Evolutionary conservation across 2,888 invertebrate species (phyloP), one percentile per base, ranked within the genome.

Genomic region (Eupithecia subfuscata): DNA sequence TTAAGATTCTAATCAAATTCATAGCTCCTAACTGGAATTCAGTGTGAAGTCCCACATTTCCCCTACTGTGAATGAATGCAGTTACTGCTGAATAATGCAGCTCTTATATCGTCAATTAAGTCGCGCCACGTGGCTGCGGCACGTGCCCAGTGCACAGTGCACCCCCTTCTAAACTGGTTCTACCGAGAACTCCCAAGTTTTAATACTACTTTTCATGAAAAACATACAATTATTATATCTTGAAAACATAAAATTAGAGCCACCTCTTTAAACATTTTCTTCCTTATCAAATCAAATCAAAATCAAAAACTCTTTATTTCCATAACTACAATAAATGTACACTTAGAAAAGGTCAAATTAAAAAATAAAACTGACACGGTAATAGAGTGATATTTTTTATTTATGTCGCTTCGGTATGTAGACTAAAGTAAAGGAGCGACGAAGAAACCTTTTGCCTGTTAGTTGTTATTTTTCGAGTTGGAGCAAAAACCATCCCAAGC

Each of bases 21-120:
- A 64, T 64, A 64, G 34, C 64, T 8, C 11, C 34, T 34, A 34
- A 64, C 64, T 34, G 64, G 52, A 60, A 60, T 60, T 60, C 69
- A 69, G 69, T 60, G 34, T 8, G 56, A 64, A 45, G 68, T 40
- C 22, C 45, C 43, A 56, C 34, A 52, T 69, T 37, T 48, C 73
- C 56, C 25, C 6, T 7, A 11, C 67, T 25, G 22, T 71, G 71
- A 69, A 73, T 70, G 65, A 74, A 67, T 70, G 74, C 60, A 60
- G 60, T 22, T 25, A 56, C 37, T 63, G 43, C 37, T 77, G 74
- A 74, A 77, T 77, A 77, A 74, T 77, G 76, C 71, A 77, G 74
- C 65, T 74, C 60, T 69, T 67, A 70, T 48, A 76, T 67, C 69
- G 74, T n/a, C 71, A 70, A 77, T 74, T 74, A 77, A 71, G 56